Base-by-base conservation (phyloP, 2,888 invertebrate genomes). In the Caenorhabditis sp. region DNA sequence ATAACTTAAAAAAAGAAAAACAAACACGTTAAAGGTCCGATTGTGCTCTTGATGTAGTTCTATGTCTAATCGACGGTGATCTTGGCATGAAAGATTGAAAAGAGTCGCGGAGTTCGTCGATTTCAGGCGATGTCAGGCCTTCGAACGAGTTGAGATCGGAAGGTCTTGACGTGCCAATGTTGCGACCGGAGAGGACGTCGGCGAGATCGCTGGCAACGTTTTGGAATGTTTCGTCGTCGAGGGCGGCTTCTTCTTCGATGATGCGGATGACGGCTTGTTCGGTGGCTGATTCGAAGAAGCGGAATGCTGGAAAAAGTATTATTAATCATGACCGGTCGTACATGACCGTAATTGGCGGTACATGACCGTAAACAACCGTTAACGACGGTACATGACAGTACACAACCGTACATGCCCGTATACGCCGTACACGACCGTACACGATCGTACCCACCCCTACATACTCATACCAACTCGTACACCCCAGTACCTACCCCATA, bases 241-340 rank as follows among this genome's bases (percentile, higher is more conserved):
- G 63, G 3, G 80, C 77, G 5, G 86, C 85, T 43, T 87, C 85
- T 59, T 84, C 85, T 53, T 85, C 83, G 53, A 87, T 80, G 5
- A 87, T 83, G 59, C 86, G 77, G 57, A 87, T 67, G 14, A 81
- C 84, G 12, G 77, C 73, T 59, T 77, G 74, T 56, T 87, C 87
- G 38, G 75, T 83, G n/a, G 83, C 83, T 7, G 84, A 72, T 66
- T 87, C 83, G 70, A 87, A 87, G 71, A 87, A 87, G 1, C 81
- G 77, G 27, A 72, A 74, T 4, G 83, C 86, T 86, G 70, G 57
- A 84, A 78, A 52, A 26, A 57, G 14, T 50, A n/a, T 50, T 12
- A 12, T 50, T 50, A 0, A n/a, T n/a, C n/a, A n/a, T n/a, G n/a
- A n/a, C n/a, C n/a, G n/a, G n/a, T n/a, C n/a, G n/a, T n/a, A n/a